Evolutionary conservation across 2,888 invertebrate species (phyloP), one percentile per base, ranked within the genome.

Genomic region (Amblyjoppa proteus): DNA sequence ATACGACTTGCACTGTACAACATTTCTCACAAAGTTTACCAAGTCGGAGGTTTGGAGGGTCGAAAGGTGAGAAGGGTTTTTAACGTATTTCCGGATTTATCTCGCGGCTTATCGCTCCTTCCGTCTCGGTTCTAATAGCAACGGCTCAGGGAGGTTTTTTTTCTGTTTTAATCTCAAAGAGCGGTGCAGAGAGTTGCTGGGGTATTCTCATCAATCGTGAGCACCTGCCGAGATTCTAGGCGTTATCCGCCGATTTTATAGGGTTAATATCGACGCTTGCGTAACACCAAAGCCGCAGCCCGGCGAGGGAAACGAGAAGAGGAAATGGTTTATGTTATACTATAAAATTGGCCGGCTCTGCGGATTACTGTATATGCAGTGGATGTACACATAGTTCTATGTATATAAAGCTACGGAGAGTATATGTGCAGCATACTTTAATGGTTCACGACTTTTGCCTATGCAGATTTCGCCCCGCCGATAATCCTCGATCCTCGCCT

Each of bases 381-480:
- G 53, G 66, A 73, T 28, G 25, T 74, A 61, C 28, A 61, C 51
- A 51, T 25, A 25, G 45, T 28, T 61, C 25, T 53, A 45, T 58
- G 31, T 13, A 31, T 20, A 34, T 69, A 25, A 25, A n/a, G 20
- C 20, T 71, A 83, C 76, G 74, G 68, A 87, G 88, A 88, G 88
- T 92, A 91, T 92, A 91, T 90, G 90, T 89, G 70, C 80, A 84
- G 87, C 86, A 85, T 92, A 91, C 91, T 92, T 91, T 92, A 93
- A 93, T 92, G 91, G 92, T 91, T 90, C 91, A 92, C 92, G 92
- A 92, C 92, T 93, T 89, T 91, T 89, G 89, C 89, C 91, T 91
- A 92, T 92, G 93, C 92, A 92, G 93, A 93, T 93, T 91, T 91
- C 89, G 90, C 87, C 87, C 86, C 87, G 86, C 87, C 89, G 92